Evolutionary conservation across 2,888 invertebrate species (phyloP), one percentile per base, ranked within the genome.

Genomic region (Drosophila longiperda): DNA sequence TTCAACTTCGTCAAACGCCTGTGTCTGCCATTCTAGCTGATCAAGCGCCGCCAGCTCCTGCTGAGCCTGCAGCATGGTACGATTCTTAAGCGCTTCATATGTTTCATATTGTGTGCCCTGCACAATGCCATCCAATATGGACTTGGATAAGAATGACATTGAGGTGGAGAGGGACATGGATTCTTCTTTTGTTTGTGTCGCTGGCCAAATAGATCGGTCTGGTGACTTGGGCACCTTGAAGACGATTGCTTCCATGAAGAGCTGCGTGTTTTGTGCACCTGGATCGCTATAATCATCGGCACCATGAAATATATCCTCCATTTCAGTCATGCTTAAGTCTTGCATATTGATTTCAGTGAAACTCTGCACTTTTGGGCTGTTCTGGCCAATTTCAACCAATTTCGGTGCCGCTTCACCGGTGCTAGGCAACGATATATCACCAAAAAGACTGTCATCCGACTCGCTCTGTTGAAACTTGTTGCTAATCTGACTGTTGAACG

Each of bases 21-120:
- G 91, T 1, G 91, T 85, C 48, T 91, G 90, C 93, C 92, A 93
- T 49, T 91, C 90, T 1, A 90, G 66, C 1, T 87, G 77, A 11
- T 88, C 80, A 3, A 92, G 59, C 49, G 78, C 73, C 3, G 76
- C 82, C 0, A 84, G 49, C 15, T 90, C 88, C 9, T 84, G 73
- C 2, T 55, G 52, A 1, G 45, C 58, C 40, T 64, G 71, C 17
- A 70, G 34, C 29, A 75, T 66, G 2, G 82, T 79, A 1, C 78
- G 85, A 73, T 91, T 89, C 26, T 80, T 71, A 0, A 92, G 77
- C 34, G 87, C 80, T 17, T 91, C 89, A 3, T 82, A 75, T 20
- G 92, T 92, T 33, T 84, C 85, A 68, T 93, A 93, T 63, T 93
- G 93, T 0, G 91, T 91, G 3, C 92, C 92, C 5, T 86, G 81